A percentile compares a stretch with the other conserved stretches of the same genome.
phyloP scores from a whole-genome alignment of 2,888 invertebrate species.

The Spisula solida region DNA sequence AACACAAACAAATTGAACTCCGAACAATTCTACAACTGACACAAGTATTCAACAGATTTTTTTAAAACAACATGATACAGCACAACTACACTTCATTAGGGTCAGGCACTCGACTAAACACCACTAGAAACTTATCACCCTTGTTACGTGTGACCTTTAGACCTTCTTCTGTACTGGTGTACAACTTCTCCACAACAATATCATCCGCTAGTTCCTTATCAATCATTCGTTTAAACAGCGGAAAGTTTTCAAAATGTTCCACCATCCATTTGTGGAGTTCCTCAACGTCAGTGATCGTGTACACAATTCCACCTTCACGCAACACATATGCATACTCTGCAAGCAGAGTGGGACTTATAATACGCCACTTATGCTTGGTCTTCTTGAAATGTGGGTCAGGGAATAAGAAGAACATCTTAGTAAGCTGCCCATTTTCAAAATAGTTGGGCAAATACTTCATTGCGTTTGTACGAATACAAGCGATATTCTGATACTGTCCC shows the following conservation, averaged over 20 bases:
- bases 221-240: slow-evolving; percentile 93
- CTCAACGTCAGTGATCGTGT: slow-evolving; percentile 99
- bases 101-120: slow-evolving; percentile 91
- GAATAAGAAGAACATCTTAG: slow-evolving; percentile 99
- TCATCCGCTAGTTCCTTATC: slow-evolving; percentile 93
- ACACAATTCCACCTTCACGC: slow-evolving; percentile 94
- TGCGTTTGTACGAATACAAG: slow-evolving; percentile 98
- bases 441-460: slow-evolving; percentile 99
- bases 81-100: slow-evolving; percentile 29
- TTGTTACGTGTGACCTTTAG: slow-evolving; percentile 98
- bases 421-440: slow-evolving; percentile 96
- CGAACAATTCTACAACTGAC: too few relatives aligned
- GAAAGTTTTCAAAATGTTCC: slow-evolving; percentile 95
- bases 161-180: slow-evolving; percentile 98
- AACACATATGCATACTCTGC: slow-evolving; percentile 99
- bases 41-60: not conserved
- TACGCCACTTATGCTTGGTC: slow-evolving; percentile 99
- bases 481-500: slow-evolving; percentile 95
- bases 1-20: too few relatives aligned
- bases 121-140: slow-evolving; percentile 97
- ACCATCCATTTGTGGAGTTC: slow-evolving; percentile 99
- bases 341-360: slow-evolving; percentile 96
- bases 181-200: slow-evolving; percentile 95
- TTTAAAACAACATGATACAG: not conserved
- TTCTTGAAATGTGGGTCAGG: slow-evolving; percentile 99